Evolutionary conservation across 2,797 vertebrate genomes (phyloP).

Genomic region (Florisuga fusca): DNA sequence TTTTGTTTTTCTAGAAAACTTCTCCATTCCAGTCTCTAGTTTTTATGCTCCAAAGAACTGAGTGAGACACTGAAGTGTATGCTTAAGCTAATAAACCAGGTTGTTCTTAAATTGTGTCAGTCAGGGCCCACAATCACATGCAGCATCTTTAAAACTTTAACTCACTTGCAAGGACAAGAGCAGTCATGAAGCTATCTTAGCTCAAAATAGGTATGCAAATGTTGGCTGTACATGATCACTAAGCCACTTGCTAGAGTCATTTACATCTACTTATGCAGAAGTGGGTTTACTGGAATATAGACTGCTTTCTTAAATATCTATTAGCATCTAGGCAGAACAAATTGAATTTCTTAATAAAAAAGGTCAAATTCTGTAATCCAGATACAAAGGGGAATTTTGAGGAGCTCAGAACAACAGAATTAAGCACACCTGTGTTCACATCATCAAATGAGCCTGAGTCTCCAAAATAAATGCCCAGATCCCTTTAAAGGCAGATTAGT

Average conservation of each 20-base stretch:
- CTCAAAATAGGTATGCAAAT: constrained; percentile 66
- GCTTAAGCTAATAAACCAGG: not conserved
- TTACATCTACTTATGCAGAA: constrained; percentile 44
- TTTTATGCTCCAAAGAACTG: not conserved
- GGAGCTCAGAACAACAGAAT: not conserved
- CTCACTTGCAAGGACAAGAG: constrained; percentile 34
- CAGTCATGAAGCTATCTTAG: constrained; percentile 38
- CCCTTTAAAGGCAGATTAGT: not conserved
- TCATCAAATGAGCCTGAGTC: not conserved
- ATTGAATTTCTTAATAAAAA: not conserved
- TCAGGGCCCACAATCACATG: not conserved
- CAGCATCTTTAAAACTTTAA: not conserved
- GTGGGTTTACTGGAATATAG: not conserved
- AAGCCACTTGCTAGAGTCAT: constrained; percentile 26
- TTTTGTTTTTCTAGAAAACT: not conserved
- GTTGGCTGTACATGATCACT: constrained; percentile 10
- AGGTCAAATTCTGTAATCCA: not conserved
- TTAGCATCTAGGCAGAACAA: not conserved
- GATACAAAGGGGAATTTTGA: not conserved
- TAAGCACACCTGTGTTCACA: not conserved
- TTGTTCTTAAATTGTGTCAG: not conserved
- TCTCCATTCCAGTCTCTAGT: not conserved
- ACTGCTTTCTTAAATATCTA: not conserved
- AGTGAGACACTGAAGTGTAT: not conserved
- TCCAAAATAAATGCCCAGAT: not conserved